phyloP scores from a whole-genome alignment of 1,140 invertebrate genomes.

The Caenorhabditis tropicalis region DNA sequence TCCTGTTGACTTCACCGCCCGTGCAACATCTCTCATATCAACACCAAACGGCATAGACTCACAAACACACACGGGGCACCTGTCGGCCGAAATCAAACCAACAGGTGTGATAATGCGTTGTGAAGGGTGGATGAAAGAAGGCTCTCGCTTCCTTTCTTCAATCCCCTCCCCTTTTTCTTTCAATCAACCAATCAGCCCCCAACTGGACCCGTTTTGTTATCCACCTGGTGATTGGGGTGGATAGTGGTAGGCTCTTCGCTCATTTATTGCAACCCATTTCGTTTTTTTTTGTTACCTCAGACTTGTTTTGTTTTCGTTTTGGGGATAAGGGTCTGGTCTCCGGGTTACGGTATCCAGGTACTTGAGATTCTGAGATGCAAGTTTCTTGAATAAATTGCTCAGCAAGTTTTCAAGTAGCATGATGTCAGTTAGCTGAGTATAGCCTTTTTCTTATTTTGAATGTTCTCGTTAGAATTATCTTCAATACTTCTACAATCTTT shows the following conservation, averaged over 20 bases:
- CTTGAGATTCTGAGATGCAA: too few species aligned
- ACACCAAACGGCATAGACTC: constrained; percentile 10
- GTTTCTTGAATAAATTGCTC: too few species aligned
- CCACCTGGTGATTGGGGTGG: background rate
- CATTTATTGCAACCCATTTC: background rate
- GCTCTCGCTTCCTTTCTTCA: too few species aligned
- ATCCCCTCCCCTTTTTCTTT: constrained; percentile 15
- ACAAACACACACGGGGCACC: background rate
- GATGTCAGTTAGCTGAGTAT: too few species aligned
- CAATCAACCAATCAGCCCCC: constrained; percentile 25
- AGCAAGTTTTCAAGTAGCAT: too few species aligned
- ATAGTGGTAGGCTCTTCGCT: background rate
- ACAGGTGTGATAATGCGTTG: constrained; percentile 40
- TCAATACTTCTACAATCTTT: too few species aligned
- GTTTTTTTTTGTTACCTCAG: background rate
- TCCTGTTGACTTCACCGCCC: background rate
- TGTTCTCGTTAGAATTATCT: too few species aligned
- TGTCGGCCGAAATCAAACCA: constrained; percentile 41
- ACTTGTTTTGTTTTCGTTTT: background rate
- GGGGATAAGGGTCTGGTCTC: too few species aligned
- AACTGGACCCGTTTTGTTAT: background rate
- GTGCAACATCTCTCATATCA: constrained; percentile 44
- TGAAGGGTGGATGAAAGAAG: background rate
- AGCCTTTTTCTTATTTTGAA: too few species aligned
- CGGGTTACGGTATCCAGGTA: too few species aligned